Base-by-base conservation (phyloP, 1,140 invertebrate species). In the Tyrophagus putrescentiae region DNA sequence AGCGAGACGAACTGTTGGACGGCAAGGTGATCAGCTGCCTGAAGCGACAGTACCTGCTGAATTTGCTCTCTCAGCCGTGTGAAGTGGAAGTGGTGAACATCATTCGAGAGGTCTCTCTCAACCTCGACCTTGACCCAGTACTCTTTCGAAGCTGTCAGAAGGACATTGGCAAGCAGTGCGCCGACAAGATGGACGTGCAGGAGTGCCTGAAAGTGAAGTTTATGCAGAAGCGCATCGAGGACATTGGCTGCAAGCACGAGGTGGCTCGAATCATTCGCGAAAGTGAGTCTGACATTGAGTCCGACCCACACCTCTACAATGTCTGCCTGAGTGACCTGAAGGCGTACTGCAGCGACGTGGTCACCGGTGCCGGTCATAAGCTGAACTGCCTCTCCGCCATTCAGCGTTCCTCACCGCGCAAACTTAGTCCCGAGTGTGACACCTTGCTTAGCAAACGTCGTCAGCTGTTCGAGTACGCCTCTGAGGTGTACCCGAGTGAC, bases 171-270 rank as follows among this genome's bases (percentile, higher is more conserved):
- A 13, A 28, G n/a, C 62, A 62, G 53, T 62, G 65, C 54, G 61
- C 60, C 59, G 72, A 75, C 65, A 79, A 72, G 70, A 65, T 69
- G 11, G 67, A 66, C 44, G 80, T 86, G 0, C 84, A 89, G 70
- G 89, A 94, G 74, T 96, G 91, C 74, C 74, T 96, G 11, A 93
- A 93, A 72, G 80, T 80, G 69, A 83, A 80, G 64, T 81, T 87
- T 62, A 72, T 80, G 59, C 77, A 77, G 67, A 81, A 80, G 68
- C 78, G 79, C 72, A 82, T 87, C 13, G 80, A 80, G 66, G 82
- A 79, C 60, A 76, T 78, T 16, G 80, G 81, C 64, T 92, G 88
- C 71, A 71, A 75, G 3, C 62, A 82, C 60, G 86, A 93, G 76
- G 80, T 97, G 28, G 85, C 84, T 1, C 66, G 72, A 77, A 80